These are phyloP conservation scores for Anthoscopus minutus DNA, from an alignment of 2,113 vertebrate genomes.

Conservation along the genomic window DNA sequence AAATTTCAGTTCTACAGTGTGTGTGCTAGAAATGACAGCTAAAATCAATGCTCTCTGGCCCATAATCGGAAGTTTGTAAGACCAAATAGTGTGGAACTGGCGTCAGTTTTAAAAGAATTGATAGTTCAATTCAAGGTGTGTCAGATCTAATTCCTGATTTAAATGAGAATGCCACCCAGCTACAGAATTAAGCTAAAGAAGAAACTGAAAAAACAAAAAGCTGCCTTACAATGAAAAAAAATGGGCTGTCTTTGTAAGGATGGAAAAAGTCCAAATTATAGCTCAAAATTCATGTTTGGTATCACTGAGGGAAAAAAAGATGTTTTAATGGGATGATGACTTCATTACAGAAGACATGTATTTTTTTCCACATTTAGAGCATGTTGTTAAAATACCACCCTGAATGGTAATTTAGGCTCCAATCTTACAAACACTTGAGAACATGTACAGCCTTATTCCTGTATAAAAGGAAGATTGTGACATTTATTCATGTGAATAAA, in stretches of 20 bases:
- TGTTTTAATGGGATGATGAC: slow-evolving; percentile 42
- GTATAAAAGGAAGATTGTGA: background rate
- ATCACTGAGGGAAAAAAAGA: slow-evolving; percentile 25
- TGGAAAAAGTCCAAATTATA: slow-evolving; percentile 30
- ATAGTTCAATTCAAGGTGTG: slow-evolving; percentile 65
- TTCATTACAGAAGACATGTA: slow-evolving; percentile 11
- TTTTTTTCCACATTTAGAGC: background rate
- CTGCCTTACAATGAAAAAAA: slow-evolving; percentile 16
- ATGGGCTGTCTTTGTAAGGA: background rate
- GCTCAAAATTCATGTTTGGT: background rate
- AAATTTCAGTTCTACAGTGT: slow-evolving; percentile 80
- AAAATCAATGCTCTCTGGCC: slow-evolving; percentile 78
- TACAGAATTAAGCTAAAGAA: slow-evolving; percentile 1
- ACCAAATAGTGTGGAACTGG: slow-evolving; percentile 44
- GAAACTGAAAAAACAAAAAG: background rate
- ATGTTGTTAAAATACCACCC: background rate
- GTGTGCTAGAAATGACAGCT: slow-evolving; percentile 82
- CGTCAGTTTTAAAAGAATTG: slow-evolving; percentile 66
- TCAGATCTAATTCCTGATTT: slow-evolving; percentile 59
- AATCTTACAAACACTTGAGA: background rate
- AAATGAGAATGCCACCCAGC: slow-evolving; percentile 10
- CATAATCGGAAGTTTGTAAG: slow-evolving; percentile 60
- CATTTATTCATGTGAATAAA: background rate
- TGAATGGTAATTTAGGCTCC: background rate
- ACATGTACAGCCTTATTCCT: background rate